Percentiles rank a stretch among this genome's conserved stretches.
These are phyloP conservation scores for Sebastiscus tertius DNA, from an alignment of 2,797 vertebrate genomes.

Conservation along the genomic window DNA sequence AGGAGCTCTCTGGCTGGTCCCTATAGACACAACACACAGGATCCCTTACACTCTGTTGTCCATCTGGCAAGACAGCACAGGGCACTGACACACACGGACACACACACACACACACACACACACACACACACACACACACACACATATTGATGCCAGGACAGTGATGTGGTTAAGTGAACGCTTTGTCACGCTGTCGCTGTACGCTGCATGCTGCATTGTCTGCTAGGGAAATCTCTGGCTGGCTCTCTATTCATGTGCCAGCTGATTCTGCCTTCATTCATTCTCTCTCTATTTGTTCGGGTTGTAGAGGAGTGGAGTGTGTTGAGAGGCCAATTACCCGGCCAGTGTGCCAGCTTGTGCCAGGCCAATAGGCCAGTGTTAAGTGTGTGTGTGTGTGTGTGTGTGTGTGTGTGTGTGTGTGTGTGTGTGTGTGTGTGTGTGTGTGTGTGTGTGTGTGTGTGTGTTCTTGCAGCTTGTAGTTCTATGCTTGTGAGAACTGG, in stretches of 20 bases:
- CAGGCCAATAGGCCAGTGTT: conserved; percentile 11
- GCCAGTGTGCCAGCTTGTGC: conserved; percentile 35
- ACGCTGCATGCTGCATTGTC: conserved; percentile 22
- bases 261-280: conserved; percentile 22
- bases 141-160: not conserved
- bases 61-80: conserved; percentile 17
- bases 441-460: not conserved
- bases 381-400: not conserved
- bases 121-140: conserved; percentile 16
- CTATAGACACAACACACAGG: conserved; percentile 6
- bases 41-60: conserved; percentile 22
- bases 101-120: too few relatives aligned
- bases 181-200: conserved; percentile 9
- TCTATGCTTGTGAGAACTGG: not conserved
- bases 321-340: conserved; percentile 25
- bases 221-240: conserved; percentile 3
- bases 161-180: not conserved
- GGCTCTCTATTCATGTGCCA: conserved; percentile 11
- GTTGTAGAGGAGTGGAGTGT: conserved; percentile 3
- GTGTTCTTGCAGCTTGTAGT: too few relatives aligned
- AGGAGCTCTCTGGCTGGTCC: conserved; percentile 13
- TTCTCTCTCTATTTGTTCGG: conserved; percentile 13
- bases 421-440: too few relatives aligned
- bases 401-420: too few relatives aligned
- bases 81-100: not conserved